Percentiles rank a stretch among this genome's conserved stretches.
Conservation (phyloP, 1,140 invertebrate genomes). For the Eupeodes corollae region DNA sequence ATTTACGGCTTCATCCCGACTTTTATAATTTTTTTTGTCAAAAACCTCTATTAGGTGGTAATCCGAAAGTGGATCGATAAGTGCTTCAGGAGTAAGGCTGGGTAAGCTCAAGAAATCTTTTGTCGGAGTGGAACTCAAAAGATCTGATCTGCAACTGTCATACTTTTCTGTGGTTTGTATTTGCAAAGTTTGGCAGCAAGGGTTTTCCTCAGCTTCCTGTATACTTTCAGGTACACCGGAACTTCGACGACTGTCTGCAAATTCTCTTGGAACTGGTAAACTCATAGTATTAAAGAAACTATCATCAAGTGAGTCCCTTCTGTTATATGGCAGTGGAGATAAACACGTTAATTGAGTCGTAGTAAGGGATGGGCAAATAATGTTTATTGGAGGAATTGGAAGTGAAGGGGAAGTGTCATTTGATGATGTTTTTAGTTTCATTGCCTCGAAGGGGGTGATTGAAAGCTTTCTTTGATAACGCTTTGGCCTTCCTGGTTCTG, state of each 20-base stretch:
- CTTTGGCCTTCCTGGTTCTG: conserved; percentile 53
- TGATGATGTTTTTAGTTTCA: conserved; percentile 29
- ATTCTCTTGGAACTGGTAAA: conserved; percentile 58
- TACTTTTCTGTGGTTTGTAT: conserved; percentile 11
- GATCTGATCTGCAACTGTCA: background rate
- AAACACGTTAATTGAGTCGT: conserved; percentile 43
- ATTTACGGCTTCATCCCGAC: conserved; percentile 11
- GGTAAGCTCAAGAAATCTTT: conserved; percentile 30
- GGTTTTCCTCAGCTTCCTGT: conserved; percentile 29
- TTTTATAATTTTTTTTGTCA: conserved; percentile 32
- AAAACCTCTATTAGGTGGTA: conserved; percentile 35
- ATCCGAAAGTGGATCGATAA: conserved; percentile 28
- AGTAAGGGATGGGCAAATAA: conserved; percentile 35
- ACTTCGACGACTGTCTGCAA: conserved; percentile 59
- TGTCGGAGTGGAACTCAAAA: conserved; percentile 12
- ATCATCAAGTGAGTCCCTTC: conserved; percentile 52
- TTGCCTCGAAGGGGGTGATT: conserved; percentile 27
- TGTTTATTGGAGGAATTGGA: conserved; percentile 40
- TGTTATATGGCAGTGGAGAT: conserved; percentile 54
- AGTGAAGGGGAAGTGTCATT: conserved; percentile 46
- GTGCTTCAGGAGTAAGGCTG: conserved; percentile 21
- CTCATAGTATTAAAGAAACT: conserved; percentile 39
- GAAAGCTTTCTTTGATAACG: conserved; percentile 34
- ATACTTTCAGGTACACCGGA: conserved; percentile 47
- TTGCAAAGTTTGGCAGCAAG: background rate